Conservation (phyloP, 2,797 vertebrate species). For the Aotus griseimembra region DNA sequence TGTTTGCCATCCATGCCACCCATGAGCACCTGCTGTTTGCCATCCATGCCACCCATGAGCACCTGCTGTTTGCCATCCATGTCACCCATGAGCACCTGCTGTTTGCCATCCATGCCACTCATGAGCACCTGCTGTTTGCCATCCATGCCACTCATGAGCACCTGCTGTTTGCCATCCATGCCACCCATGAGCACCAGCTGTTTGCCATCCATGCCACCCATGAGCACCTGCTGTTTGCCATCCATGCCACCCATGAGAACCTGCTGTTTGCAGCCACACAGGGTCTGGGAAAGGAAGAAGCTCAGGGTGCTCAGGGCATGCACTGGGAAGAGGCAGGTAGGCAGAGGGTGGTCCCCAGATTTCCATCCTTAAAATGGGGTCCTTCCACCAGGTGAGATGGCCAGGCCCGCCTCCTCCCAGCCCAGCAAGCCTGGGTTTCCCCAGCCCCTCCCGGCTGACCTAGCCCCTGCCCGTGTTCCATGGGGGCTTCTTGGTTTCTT, state of each 20-base stretch:
- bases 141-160: no score
- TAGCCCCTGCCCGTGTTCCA: background rate
- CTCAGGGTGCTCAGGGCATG: background rate
- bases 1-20: no score
- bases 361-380: background rate
- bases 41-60: no score
- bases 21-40: no score
- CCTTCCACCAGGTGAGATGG: no score
- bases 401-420: background rate
- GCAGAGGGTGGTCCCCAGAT: background rate
- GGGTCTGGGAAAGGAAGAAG: background rate
- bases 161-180: background rate
- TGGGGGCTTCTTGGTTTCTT: constrained; percentile 79
- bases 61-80: background rate
- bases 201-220: no score
- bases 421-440: constrained; percentile 13
- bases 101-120: no score
- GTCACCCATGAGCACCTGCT: background rate
- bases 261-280: background rate
- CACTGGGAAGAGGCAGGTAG: background rate
- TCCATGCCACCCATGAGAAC: no score
- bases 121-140: no score
- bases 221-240: no score
- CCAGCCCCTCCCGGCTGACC: background rate
- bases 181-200: background rate